Percentiles rank a stretch among this genome's conserved stretches.
Evolutionary conservation across 2,113 vertebrate species (phyloP).

Genomic region (Tautogolabrus adspersus): DNA sequence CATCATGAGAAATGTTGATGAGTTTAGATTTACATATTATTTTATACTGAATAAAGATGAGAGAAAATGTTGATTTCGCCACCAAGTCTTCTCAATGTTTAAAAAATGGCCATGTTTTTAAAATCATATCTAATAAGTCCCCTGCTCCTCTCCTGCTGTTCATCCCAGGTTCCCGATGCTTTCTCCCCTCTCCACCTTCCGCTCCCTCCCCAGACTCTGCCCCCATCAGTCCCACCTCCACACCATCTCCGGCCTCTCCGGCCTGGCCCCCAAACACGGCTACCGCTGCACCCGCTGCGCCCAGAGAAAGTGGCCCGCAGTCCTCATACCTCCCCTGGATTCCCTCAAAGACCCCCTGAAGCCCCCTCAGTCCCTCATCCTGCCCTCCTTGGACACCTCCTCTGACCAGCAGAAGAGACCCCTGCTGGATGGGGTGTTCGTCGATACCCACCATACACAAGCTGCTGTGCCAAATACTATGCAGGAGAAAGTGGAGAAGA

Average conservation of each 20-base stretch:
- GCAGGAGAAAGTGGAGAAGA: conserved; percentile 38
- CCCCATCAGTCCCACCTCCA: conserved; percentile 92
- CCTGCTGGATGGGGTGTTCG: conserved; percentile 64
- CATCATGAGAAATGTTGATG: too few species aligned
- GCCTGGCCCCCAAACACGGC: conserved; percentile 83
- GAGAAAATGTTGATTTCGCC: background rate
- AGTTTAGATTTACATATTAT: background rate
- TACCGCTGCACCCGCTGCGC: conserved; percentile 90
- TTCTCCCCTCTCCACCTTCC: conserved; percentile 81
- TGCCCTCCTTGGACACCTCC: conserved; percentile 58
- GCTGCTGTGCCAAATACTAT: conserved; percentile 64
- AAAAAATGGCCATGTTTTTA: background rate
- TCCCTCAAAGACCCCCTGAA: conserved; percentile 75
- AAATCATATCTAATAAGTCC: background rate
- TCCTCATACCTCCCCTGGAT: conserved; percentile 79
- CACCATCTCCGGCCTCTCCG: conserved; percentile 91
- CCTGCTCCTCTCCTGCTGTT: background rate
- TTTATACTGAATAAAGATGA: background rate
- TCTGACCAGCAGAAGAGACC: conserved; percentile 70
- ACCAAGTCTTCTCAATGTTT: too few species aligned
- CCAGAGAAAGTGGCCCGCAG: conserved; percentile 93
- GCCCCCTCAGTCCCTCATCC: conserved; percentile 55
- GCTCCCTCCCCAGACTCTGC: conserved; percentile 84
- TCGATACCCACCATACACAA: conserved; percentile 42
- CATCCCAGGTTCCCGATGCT: conserved; percentile 74